Conservation (phyloP, 2,888 invertebrate genomes). For the Automeris io region DNA sequence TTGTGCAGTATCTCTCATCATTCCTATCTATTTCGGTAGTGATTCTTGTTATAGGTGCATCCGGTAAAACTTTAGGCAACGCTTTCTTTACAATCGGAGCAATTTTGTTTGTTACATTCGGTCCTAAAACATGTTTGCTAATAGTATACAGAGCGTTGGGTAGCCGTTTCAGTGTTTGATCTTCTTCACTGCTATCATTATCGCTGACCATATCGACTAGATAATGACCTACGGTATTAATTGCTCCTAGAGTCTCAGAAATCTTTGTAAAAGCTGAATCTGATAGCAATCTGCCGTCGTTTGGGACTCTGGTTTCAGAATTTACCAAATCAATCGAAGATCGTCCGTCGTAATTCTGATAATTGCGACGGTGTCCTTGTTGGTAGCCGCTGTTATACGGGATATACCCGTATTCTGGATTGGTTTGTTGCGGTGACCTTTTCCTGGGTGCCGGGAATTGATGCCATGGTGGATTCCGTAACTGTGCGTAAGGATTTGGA, state of each 20-base stretch:
- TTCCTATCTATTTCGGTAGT: conserved; percentile 64
- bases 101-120: conserved; percentile 88
- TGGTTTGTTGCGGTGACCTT: conserved; percentile 41
- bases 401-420: conserved; percentile 5
- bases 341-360: conserved; percentile 39
- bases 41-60: conserved; percentile 62
- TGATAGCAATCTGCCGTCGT: conserved; percentile 74
- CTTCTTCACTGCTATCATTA: conserved; percentile 59
- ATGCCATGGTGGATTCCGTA: conserved; percentile 56
- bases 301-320: conserved; percentile 40
- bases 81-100: conserved; percentile 81
- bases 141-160: conserved; percentile 87
- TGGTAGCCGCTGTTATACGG: neutral
- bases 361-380: conserved; percentile 12
- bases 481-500: conserved; percentile 39
- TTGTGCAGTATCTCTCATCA: conserved; percentile 83
- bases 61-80: conserved; percentile 56
- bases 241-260: conserved; percentile 83
- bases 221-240: conserved; percentile 91
- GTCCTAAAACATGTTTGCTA: conserved; percentile 84
- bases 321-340: conserved; percentile 27
- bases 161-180: conserved; percentile 63
- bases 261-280: conserved; percentile 79
- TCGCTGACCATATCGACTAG: conserved; percentile 86
- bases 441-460: conserved; percentile 59